Evolutionary conservation across 1,140 invertebrate species (phyloP).

Genomic region (Bombus fervidus): DNA sequence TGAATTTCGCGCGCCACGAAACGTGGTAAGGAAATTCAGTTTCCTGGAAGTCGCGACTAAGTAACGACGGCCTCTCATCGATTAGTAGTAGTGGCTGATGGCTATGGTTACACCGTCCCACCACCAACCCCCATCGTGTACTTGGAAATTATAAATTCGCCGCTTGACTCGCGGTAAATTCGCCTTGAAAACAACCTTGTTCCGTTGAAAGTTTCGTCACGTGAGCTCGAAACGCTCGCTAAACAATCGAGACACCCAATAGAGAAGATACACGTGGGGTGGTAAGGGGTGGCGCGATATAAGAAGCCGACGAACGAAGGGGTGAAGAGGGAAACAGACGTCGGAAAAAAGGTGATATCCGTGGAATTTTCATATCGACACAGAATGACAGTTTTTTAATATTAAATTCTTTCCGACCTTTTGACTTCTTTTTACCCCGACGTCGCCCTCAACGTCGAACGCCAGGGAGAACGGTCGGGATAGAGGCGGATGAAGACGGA

Average conservation of each 20-base stretch:
- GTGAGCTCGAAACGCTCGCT: conserved; percentile 4
- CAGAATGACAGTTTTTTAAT: conserved; percentile 82
- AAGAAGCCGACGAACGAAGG: conserved; percentile 38
- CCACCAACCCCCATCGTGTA: not conserved
- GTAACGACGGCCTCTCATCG: conserved; percentile 38
- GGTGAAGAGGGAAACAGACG: conserved; percentile 63
- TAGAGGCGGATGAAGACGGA: conserved; percentile 20
- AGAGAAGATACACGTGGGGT: conserved; percentile 16
- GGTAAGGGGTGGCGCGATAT: conserved; percentile 40
- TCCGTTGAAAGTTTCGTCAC: conserved; percentile 11
- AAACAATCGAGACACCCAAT: conserved; percentile 64
- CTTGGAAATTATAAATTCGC: conserved; percentile 49
- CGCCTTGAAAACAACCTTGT: conserved; percentile 14
- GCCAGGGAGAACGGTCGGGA: conserved; percentile 19
- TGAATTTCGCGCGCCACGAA: conserved; percentile 31
- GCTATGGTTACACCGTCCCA: not conserved
- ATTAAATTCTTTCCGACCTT: conserved; percentile 80
- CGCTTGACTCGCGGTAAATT: conserved; percentile 6
- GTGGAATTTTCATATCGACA: conserved; percentile 82
- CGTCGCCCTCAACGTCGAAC: conserved; percentile 50
- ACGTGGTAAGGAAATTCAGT: conserved; percentile 28
- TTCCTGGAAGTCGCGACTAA: conserved; percentile 16
- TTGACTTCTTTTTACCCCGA: conserved; percentile 68
- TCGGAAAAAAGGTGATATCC: conserved; percentile 73
- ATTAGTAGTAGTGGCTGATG: conserved; percentile 30